Conservation (phyloP, 2,797 vertebrate species). For the Linurgus olivaceus region DNA sequence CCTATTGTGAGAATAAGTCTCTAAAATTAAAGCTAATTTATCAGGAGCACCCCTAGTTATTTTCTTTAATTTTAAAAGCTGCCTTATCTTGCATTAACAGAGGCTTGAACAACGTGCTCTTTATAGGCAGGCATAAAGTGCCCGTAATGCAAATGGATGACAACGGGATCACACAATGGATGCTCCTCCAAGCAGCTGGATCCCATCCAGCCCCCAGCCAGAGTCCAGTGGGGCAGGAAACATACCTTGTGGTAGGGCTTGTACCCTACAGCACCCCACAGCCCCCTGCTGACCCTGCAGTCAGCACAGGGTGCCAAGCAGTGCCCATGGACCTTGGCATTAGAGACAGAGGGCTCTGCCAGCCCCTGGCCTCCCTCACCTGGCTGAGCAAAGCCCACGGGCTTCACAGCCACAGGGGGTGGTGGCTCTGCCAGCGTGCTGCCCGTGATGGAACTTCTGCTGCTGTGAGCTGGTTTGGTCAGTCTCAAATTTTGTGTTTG, state of each 20-base stretch:
- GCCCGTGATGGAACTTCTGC: rapidly evolving
- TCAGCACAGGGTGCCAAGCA: neutral
- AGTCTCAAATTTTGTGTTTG: neutral
- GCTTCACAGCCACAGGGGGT: neutral
- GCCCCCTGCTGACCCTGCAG: rapidly evolving
- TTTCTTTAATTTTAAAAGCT: neutral
- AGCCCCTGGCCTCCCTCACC: neutral
- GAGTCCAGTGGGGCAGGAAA: rapidly evolving
- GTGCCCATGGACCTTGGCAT: rapidly evolving
- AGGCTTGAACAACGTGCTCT: neutral
- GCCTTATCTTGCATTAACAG: neutral
- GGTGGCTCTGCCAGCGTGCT: rapidly evolving
- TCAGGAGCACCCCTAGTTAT: neutral
- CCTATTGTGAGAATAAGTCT: neutral
- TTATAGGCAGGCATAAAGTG: neutral
- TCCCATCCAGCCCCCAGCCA: neutral
- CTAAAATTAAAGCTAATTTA: neutral
- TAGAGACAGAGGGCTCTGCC: neutral
- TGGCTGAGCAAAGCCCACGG: neutral
- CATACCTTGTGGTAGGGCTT: neutral
- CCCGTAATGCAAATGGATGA: neutral
- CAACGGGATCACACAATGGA: neutral
- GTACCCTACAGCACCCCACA: rapidly evolving
- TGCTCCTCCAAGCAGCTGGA: neutral
- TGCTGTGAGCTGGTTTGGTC: rapidly evolving